Percentiles rank a stretch among this genome's conserved stretches.
Conservation (phyloP, 2,113 vertebrate species). For the Tricholaema leucomelas region DNA sequence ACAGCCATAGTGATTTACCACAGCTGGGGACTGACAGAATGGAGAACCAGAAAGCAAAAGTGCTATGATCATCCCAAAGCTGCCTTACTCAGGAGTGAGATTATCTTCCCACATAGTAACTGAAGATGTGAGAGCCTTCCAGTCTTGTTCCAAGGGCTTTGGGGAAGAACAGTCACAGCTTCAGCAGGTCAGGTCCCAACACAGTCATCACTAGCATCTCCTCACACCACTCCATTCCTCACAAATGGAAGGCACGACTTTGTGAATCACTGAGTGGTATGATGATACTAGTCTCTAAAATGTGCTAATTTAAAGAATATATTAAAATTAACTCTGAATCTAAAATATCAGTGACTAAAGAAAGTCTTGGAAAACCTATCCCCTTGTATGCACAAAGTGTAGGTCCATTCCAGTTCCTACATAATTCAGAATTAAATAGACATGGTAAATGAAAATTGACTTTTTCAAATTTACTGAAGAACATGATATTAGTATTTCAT, state of each 20-base stretch:
- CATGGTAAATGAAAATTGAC: neutral
- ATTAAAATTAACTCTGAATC: neutral
- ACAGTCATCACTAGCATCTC: neutral
- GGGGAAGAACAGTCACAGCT: neutral
- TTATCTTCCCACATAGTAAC: neutral
- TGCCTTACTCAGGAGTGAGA: neutral
- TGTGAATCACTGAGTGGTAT: neutral
- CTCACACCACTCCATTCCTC: neutral
- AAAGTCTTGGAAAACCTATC: neutral
- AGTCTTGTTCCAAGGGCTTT: accelerated
- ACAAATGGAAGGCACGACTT: neutral
- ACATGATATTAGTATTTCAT: neutral
- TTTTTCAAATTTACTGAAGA: neutral
- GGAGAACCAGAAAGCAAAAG: neutral
- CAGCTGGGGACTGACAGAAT: neutral
- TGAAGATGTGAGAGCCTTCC: neutral
- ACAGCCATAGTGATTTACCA: neutral
- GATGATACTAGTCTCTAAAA: neutral
- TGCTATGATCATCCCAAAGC: neutral
- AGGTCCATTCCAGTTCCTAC: neutral
- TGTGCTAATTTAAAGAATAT: neutral
- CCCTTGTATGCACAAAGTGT: neutral
- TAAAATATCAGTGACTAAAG: neutral
- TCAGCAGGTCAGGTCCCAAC: neutral
- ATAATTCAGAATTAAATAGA: neutral